These are phyloP conservation scores for Schlechtendalia chinensis DNA, from an alignment of 1,140 invertebrate genomes.

Conservation along the genomic window DNA sequence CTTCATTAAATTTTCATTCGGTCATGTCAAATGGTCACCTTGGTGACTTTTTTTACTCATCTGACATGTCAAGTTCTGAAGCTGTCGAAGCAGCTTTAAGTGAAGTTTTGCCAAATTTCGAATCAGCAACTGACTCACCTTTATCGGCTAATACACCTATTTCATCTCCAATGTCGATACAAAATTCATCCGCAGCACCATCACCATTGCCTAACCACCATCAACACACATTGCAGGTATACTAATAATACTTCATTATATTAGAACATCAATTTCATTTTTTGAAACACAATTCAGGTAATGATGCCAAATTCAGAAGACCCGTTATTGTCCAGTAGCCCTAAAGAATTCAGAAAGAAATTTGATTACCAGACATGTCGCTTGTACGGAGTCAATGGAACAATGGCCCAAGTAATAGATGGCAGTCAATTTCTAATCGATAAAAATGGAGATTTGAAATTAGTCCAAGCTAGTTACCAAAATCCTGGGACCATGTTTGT, in stretches of 20 bases:
- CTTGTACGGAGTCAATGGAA: slow-evolving; percentile 58
- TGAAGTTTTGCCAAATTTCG: slow-evolving; percentile 74
- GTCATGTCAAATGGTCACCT: slow-evolving; percentile 57
- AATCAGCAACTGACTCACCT: slow-evolving; percentile 63
- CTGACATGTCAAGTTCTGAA: slow-evolving; percentile 79
- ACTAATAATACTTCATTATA: neutral
- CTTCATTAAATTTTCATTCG: slow-evolving; percentile 58
- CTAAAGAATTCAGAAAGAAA: slow-evolving; percentile 71
- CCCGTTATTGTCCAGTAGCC: slow-evolving; percentile 75
- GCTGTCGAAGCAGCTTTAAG: slow-evolving; percentile 78
- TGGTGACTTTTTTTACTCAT: slow-evolving; percentile 78
- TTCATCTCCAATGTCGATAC: slow-evolving; percentile 61
- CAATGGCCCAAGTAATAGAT: slow-evolving; percentile 61
- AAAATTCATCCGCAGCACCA: slow-evolving; percentile 59
- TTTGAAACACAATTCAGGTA: slow-evolving; percentile 53
- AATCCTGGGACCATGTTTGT: slow-evolving; percentile 44
- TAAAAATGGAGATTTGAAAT: slow-evolving; percentile 65
- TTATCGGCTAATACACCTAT: slow-evolving; percentile 63
- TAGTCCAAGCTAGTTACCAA: slow-evolving; percentile 61
- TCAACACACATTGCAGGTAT: slow-evolving; percentile 37
- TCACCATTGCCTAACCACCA: slow-evolving; percentile 58
- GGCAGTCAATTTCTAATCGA: slow-evolving; percentile 65
- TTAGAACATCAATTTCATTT: neutral
- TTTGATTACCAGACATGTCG: slow-evolving; percentile 64
- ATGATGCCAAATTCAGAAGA: slow-evolving; percentile 85